Conservation (phyloP, 2,113 vertebrate species). For the Xiphophorus hellerii region DNA sequence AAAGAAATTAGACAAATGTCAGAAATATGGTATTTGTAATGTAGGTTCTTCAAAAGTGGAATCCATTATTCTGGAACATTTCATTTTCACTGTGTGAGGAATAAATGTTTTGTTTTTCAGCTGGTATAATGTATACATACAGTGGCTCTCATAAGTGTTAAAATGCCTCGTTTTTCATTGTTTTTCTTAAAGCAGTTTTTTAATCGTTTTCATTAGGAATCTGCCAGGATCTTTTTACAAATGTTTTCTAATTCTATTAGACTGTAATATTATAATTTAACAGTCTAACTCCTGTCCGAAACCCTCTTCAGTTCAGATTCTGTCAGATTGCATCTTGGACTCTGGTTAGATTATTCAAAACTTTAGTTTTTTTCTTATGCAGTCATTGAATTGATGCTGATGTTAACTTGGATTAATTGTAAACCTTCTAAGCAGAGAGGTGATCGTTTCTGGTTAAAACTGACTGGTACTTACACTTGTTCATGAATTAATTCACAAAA, state of each 20-base stretch:
- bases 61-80: background rate
- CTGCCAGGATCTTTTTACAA: too few species aligned
- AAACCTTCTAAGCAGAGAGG: too few species aligned
- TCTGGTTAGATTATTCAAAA: background rate
- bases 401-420: too few species aligned
- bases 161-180: background rate
- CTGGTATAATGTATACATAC: background rate
- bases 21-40: background rate
- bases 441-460: too few species aligned
- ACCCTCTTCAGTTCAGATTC: background rate
- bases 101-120: background rate
- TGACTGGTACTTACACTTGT: too few species aligned
- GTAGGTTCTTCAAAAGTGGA: background rate
- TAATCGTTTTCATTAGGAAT: too few species aligned
- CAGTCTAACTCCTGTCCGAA: background rate
- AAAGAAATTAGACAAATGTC: background rate
- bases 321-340: background rate
- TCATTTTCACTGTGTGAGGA: background rate
- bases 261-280: too few species aligned
- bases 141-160: background rate
- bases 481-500: too few species aligned
- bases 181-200: too few species aligned
- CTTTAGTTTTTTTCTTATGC: background rate
- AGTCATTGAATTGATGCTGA: too few species aligned
- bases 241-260: too few species aligned